A percentile compares a stretch with the other conserved stretches of the same genome.
phyloP scores from a whole-genome alignment of 2,113 vertebrate species.

The Phylloscopus trochiloides region DNA sequence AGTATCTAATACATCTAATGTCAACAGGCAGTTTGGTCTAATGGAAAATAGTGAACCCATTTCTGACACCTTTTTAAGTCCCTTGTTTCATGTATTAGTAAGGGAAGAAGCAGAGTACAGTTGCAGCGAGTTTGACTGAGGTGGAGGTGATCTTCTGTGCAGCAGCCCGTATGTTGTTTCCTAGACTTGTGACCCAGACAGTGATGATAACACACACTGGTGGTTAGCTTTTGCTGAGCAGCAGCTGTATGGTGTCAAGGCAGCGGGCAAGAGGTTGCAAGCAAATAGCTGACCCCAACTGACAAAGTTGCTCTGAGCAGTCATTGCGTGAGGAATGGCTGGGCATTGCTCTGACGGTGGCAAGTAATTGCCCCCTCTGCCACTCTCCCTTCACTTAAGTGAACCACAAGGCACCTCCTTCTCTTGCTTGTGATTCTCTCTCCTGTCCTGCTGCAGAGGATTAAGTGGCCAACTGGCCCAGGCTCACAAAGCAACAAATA shows the following conservation, averaged over 20 bases:
- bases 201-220: too few species aligned
- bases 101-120: neutral
- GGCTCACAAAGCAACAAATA: neutral
- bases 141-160: neutral
- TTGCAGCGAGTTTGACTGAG: neutral
- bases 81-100: neutral
- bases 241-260: rapidly evolving
- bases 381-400: neutral
- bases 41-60: rapidly evolving
- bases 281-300: neutral
- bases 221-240: neutral
- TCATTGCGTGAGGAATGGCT: neutral
- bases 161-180: neutral
- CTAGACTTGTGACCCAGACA: neutral
- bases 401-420: neutral
- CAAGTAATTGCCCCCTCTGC: rapidly evolving
- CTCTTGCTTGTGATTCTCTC: neutral
- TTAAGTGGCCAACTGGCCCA: neutral
- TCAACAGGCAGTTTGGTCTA: neutral
- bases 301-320: neutral
- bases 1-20: neutral
- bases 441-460: neutral
- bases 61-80: neutral
- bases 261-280: neutral
- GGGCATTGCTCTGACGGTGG: neutral